phyloP scores from a whole-genome alignment of 1,140 invertebrate genomes.

The Homarus americanus region DNA sequence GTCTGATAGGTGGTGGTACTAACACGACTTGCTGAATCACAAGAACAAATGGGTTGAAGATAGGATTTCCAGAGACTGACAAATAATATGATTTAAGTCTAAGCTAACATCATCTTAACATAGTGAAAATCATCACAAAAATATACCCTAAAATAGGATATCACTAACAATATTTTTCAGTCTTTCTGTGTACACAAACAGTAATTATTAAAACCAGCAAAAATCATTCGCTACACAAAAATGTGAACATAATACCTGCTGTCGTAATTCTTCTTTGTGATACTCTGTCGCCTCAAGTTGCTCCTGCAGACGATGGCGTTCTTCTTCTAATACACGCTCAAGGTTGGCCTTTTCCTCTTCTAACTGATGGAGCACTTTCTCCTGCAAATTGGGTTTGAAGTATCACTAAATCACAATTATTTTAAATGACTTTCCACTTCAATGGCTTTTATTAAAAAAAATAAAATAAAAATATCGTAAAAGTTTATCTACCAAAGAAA shows the following conservation, averaged over 20 bases:
- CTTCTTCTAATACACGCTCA: slow-evolving; percentile 7
- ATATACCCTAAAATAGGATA: too few species aligned
- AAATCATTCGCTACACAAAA: too few species aligned
- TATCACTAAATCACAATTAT: not conserved
- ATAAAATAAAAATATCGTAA: not conserved
- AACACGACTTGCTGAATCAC: too few species aligned
- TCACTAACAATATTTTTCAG: too few species aligned
- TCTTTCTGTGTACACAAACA: too few species aligned
- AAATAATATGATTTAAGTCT: too few species aligned
- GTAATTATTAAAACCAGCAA: too few species aligned
- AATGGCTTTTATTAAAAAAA: not conserved
- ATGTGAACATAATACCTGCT: not conserved
- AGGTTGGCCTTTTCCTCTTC: slow-evolving; percentile 42
- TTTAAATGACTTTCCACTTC: not conserved
- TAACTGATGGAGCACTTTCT: slow-evolving; percentile 9
- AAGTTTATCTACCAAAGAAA: not conserved
- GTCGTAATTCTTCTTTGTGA: slow-evolving; percentile 4
- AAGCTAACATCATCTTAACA: too few species aligned
- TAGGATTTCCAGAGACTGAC: too few species aligned
- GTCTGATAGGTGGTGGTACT: too few species aligned
- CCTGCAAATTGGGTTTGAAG: not conserved
- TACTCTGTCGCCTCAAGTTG: slow-evolving; percentile 3
- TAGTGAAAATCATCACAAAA: too few species aligned
- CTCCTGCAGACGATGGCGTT: slow-evolving; percentile 7
- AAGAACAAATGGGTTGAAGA: too few species aligned